Evolutionary conservation across 2,888 invertebrate species (phyloP).

Genomic region (Heteromurus nitidus): DNA sequence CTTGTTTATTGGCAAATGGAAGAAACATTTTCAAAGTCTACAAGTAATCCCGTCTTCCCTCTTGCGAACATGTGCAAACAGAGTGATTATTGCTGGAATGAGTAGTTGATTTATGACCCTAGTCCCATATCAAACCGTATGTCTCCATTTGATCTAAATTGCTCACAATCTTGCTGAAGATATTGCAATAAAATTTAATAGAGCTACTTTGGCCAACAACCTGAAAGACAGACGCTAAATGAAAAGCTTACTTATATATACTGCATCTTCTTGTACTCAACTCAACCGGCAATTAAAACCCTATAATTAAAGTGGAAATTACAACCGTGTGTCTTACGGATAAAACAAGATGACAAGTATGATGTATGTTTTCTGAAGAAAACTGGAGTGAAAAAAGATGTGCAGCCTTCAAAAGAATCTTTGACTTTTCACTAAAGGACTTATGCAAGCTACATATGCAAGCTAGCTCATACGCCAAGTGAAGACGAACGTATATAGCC

Average conservation of each 20-base stretch:
- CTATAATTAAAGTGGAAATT: constrained; percentile 59
- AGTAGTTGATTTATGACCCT: constrained; percentile 29
- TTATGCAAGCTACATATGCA: constrained; percentile 5
- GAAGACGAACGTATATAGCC: constrained; percentile 26
- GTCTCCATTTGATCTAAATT: constrained; percentile 50
- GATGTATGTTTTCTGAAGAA: constrained; percentile 55
- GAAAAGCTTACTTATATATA: constrained; percentile 41
- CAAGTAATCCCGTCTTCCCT: too few species aligned
- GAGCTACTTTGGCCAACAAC: constrained; percentile 46
- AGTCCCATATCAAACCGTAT: constrained; percentile 27
- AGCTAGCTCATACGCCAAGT: background rate
- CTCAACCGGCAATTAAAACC: constrained; percentile 55
- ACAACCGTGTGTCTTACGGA: constrained; percentile 37
- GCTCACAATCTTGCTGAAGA: constrained; percentile 27
- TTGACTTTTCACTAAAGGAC: too few species aligned
- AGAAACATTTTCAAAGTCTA: too few species aligned
- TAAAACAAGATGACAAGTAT: constrained; percentile 60
- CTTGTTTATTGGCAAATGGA: background rate
- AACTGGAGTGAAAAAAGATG: constrained; percentile 28
- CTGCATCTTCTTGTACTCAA: constrained; percentile 39
- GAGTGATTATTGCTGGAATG: constrained; percentile 7
- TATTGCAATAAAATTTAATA: constrained; percentile 52
- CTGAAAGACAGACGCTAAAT: constrained; percentile 29
- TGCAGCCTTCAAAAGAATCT: constrained; percentile 12
- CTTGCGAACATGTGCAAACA: too few species aligned